Evolutionary conservation across 2,113 vertebrate species (phyloP), one percentile per base, ranked within the genome.

Genomic region (Cranoglanis bouderius): DNA sequence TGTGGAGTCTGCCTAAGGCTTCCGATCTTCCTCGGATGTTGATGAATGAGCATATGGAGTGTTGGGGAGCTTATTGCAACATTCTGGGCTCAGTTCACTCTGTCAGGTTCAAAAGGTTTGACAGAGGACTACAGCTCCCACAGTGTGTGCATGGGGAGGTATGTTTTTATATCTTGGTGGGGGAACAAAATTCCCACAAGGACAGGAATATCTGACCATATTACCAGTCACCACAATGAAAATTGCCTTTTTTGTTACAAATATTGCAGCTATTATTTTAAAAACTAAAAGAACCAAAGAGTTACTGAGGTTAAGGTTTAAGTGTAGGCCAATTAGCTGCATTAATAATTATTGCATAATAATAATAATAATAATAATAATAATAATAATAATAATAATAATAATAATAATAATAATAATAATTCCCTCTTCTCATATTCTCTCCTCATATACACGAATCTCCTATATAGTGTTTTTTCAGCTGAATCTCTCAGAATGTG

Each of bases 11-110:
- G 90, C 90, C 65, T 84, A 3, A 9, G 43, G 78, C 88, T 88
- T 59, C 84, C 65, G 59, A 57, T 82, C 90, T 92, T 90, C 90
- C 85, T 75, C 59, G 88, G 88, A 90, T 92, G 86, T 85, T 93
- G 92, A 94, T 92, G 84, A 92, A 93, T 90, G 90, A 90, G 86
- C 84, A 63, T 53, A 18, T 70, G 38, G 87, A 90, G 87, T 91
- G 84, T 46, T 92, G 63, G 85, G 89, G 89, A 85, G 92, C 89
- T 94, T 93, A 92, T 84, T 92, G 92, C 92, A 93, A 93, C 93
- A 92, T 87, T 88, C 89, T 91, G 89, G 78, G 91, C 67, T 90
- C 85, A 84, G 84, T 89, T 84, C 57, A 85, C 84, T 85, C 84
- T 72, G 57, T 89, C 81, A 89, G 67, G 38, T 61, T 83, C 38